Base-by-base conservation (phyloP, 2,888 invertebrate genomes). In the Aporophyla nigra region DNA sequence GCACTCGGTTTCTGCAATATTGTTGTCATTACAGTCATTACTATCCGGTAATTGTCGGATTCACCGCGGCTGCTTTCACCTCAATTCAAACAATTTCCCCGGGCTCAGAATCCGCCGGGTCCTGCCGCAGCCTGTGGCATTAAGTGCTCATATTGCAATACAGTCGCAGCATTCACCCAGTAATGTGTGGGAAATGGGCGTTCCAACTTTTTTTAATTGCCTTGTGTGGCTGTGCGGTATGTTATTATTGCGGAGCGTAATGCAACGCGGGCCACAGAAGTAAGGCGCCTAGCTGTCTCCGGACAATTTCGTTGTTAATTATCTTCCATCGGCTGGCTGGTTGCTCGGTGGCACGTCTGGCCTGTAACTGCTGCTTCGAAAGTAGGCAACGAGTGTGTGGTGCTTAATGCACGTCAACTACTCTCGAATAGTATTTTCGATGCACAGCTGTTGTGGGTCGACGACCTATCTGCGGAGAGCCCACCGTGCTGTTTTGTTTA, bases 231-330 rank as follows among this genome's bases (percentile, higher is more conserved):
- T 87, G 91, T 92, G 87, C 87, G 91, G 91, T 93, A 91, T 93
- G 92, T 93, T 94, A 94, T 95, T 94, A 95, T 94, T 94, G 93
- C 94, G 94, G 92, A 90, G 93, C 90, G 93, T 92, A 93, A 93
- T 93, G 93, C 94, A 92, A 92, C 91, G 86, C 91, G 91, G 91
- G 92, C 91, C 90, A 90, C 91, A 94, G 91, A 95, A 95, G 96
- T 96, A 95, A 95, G 95, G 93, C 96, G 94, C 86, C 93, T 96
- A 95, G 95, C 96, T 96, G 96, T 96, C 95, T 95, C 93, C 91
- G 93, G 90, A 90, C 94, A 95, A 94, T 96, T 95, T 95, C 88
- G 92, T 93, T 92, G 93, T 93, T 96, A 95, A 96, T 96, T 95
- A 95, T 93, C 90, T 94, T 91, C 92, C 91, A 93, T 91, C 92